These are phyloP conservation scores for Myiagra hebetior DNA, from an alignment of 2,113 vertebrate genomes.

Conservation along the genomic window DNA sequence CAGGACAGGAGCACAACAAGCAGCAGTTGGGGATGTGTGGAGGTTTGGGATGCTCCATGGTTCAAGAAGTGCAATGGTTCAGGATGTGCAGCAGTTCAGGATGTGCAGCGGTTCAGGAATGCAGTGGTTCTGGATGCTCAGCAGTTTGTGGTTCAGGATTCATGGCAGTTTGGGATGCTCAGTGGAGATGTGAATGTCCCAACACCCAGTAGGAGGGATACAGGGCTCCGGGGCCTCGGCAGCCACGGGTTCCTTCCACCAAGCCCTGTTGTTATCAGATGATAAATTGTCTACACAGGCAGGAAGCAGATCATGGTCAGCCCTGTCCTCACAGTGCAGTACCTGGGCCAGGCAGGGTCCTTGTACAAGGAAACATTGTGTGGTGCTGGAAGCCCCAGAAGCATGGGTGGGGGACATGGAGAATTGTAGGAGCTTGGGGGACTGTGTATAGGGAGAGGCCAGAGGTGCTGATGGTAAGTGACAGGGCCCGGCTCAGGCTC, in stretches of 20 bases:
- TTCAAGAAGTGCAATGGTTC: not conserved
- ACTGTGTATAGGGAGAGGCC: not conserved
- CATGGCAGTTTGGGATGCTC: not conserved
- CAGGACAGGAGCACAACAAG: rapidly evolving
- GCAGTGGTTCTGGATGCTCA: not conserved
- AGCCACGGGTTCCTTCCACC: rapidly evolving
- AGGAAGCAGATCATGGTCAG: not conserved
- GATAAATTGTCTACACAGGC: not conserved
- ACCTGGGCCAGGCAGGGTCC: not conserved
- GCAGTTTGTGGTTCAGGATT: not conserved
- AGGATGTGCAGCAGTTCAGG: not conserved
- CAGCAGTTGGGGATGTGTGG: not conserved
- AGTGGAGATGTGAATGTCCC: rapidly evolving
- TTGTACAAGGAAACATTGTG: rapidly evolving
- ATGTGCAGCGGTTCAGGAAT: not conserved
- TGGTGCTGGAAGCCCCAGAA: not conserved
- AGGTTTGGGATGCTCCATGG: too few species aligned
- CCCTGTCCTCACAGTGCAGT: not conserved
- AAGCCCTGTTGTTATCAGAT: not conserved
- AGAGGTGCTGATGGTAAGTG: not conserved
- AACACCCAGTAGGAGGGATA: not conserved
- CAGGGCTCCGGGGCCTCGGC: not conserved
- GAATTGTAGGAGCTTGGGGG: not conserved
- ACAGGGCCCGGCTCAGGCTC: not conserved
- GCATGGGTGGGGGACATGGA: rapidly evolving